phyloP scores from a whole-genome alignment of 2,113 vertebrate species.

The Eurypyga helias region DNA sequence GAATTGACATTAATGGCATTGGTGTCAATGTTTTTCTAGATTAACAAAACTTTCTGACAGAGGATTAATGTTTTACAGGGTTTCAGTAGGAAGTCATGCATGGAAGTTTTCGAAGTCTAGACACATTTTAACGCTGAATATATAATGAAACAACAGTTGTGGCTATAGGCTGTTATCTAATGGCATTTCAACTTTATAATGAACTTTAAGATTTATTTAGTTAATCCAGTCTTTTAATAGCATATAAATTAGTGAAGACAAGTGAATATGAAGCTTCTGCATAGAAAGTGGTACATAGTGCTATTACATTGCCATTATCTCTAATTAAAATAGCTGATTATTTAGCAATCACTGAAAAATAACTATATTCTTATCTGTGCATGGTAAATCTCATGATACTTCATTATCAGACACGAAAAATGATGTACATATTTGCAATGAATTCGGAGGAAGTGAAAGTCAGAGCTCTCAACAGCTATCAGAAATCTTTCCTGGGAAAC shows the following conservation, averaged over 20 bases:
- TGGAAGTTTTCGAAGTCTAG: neutral
- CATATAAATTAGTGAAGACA: neutral
- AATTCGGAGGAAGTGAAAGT: neutral
- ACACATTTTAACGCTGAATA: neutral
- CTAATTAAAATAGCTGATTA: neutral
- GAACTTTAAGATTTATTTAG: neutral
- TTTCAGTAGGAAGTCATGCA: neutral
- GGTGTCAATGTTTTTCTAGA: neutral
- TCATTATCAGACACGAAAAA: neutral
- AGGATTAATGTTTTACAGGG: neutral
- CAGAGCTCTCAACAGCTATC: neutral
- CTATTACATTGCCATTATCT: neutral
- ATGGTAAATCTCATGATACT: neutral
- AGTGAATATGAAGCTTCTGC: neutral
- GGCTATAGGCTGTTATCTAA: neutral
- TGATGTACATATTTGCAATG: neutral
- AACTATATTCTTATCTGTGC: neutral
- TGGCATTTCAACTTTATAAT: neutral
- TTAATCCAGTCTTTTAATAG: neutral
- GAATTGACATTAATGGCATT: neutral
- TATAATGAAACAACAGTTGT: neutral
- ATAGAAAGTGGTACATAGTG: neutral
- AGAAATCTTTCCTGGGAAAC: neutral
- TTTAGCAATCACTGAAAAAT: neutral
- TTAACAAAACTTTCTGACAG: neutral